phyloP scores from a whole-genome alignment of 2,113 vertebrate genomes.

The Lasiurus cinereus region DNA sequence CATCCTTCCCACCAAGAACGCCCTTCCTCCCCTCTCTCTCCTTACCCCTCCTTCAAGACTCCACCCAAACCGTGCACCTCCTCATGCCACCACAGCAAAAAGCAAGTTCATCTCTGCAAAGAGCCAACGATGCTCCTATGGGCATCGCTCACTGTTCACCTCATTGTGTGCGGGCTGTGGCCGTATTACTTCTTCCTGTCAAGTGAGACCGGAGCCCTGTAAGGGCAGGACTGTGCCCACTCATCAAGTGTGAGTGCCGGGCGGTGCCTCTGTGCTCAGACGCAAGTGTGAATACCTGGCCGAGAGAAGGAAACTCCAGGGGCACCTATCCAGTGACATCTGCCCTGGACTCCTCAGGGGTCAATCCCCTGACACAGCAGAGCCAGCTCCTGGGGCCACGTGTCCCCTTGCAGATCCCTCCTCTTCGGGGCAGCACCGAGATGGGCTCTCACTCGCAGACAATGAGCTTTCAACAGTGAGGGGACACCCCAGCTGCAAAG shows the following conservation, averaged over 20 bases:
- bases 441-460: fast-evolving
- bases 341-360: background rate
- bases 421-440: fast-evolving
- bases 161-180: fast-evolving
- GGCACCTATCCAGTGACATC: background rate
- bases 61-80: background rate
- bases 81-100: background rate
- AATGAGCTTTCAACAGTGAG: fast-evolving
- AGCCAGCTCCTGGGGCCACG: fast-evolving
- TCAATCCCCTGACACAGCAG: background rate
- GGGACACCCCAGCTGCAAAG: background rate
- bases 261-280: background rate
- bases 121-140: too few species aligned
- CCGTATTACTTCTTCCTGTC: fast-evolving
- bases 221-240: fast-evolving
- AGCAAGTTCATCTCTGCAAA: background rate
- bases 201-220: background rate
- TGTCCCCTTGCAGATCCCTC: background rate
- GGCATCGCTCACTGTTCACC: fast-evolving
- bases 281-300: background rate
- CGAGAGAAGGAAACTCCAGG: background rate
- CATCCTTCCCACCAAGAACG: background rate
- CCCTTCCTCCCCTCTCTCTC: background rate
- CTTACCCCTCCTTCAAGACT: background rate
- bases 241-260: fast-evolving